Evolutionary conservation across 2,113 vertebrate genomes (phyloP).

Genomic region (Oophaga pumilio): DNA sequence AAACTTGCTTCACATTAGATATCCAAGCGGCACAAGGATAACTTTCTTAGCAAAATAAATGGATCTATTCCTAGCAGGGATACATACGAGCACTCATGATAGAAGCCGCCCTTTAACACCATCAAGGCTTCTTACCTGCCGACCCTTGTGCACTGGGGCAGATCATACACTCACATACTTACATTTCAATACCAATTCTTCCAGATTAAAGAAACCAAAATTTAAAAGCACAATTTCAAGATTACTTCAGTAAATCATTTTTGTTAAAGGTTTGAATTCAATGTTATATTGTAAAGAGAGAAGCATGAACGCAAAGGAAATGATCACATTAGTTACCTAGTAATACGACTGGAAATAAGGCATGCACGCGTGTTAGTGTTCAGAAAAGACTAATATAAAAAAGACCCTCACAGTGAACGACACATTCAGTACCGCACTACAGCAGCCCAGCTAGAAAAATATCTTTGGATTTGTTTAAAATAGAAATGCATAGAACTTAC

Average conservation of each 20-base stretch:
- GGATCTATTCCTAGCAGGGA: not conserved
- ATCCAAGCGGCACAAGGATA: not conserved
- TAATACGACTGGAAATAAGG: not conserved
- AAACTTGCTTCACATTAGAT: not conserved
- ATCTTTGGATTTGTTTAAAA: too few species aligned
- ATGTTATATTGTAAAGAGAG: not conserved
- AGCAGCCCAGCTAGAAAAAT: too few species aligned
- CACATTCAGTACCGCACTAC: too few species aligned
- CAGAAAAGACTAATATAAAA: not conserved
- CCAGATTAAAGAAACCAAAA: constrained; percentile 23
- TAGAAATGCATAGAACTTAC: too few species aligned
- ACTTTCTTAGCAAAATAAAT: not conserved
- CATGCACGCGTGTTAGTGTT: not conserved
- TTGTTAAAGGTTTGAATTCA: not conserved
- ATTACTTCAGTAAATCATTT: constrained; percentile 7
- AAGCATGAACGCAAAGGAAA: not conserved
- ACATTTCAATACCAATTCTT: constrained; percentile 13
- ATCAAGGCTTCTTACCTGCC: constrained; percentile 26
- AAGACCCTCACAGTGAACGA: not conserved
- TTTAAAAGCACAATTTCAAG: constrained; percentile 41
- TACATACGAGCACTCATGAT: not conserved
- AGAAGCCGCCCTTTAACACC: not conserved
- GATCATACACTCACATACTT: constrained; percentile 4
- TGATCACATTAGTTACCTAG: not conserved
- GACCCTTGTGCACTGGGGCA: too few species aligned